phyloP scores from a whole-genome alignment of 2,888 invertebrate species.

The Polyommatus iphigenia region DNA sequence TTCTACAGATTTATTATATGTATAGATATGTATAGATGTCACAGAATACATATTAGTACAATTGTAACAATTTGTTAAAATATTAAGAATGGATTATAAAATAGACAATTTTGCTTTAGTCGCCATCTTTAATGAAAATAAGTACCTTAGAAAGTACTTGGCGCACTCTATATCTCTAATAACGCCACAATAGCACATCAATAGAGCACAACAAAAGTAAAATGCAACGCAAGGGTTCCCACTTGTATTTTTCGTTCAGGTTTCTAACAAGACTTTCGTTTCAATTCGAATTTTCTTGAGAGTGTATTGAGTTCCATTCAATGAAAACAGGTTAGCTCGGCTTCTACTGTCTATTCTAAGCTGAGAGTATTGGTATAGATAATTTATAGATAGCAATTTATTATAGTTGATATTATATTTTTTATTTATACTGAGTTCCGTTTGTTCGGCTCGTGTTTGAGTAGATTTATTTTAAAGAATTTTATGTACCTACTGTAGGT shows the following conservation, averaged over 20 bases:
- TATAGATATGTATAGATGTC: no score
- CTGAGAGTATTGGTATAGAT: slow-evolving; percentile 34
- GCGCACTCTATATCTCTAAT: not conserved
- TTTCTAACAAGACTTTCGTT: slow-evolving; percentile 43
- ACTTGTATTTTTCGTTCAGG: slow-evolving; percentile 39
- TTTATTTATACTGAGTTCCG: not conserved
- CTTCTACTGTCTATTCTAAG: slow-evolving; percentile 38
- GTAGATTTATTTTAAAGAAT: no score
- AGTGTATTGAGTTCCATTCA: slow-evolving; percentile 41
- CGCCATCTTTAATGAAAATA: no score
- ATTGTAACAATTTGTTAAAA: no score
- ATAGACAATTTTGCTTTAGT: no score
- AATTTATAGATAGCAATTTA: not conserved
- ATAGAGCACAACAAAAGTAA: slow-evolving; percentile 28
- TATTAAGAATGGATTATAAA: no score
- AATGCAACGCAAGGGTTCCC: slow-evolving; percentile 38
- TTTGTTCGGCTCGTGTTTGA: no score
- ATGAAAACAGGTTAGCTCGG: slow-evolving; percentile 41
- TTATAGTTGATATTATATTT: no score
- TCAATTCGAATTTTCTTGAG: slow-evolving; percentile 42
- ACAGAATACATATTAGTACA: no score
- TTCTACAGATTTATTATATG: no score
- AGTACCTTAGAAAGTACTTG: not conserved
- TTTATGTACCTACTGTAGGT: no score
- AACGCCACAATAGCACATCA: slow-evolving; percentile 1